Evolutionary conservation across 30 jellyfish, hydroid and myxozoan genomes (phyloP).

Genomic region (Turritopsis dohrnii): DNA sequence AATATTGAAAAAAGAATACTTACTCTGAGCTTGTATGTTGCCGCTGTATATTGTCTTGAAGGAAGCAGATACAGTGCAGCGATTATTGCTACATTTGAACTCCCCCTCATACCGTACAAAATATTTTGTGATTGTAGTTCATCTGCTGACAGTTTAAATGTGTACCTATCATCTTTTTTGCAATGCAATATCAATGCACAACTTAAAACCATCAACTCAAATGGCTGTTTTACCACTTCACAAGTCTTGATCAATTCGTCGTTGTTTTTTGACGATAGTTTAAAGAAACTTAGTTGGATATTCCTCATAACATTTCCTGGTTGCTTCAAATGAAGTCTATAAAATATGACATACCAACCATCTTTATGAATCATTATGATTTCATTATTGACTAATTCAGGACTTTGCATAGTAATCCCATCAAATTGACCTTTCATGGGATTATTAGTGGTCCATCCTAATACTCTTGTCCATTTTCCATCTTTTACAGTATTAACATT

Average conservation of each 20-base stretch:
- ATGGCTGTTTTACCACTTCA: conserved; percentile 1
- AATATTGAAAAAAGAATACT: not conserved
- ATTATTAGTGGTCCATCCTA: not conserved
- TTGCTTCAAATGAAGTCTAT: not conserved
- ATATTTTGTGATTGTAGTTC: not conserved
- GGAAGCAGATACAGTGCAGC: not conserved
- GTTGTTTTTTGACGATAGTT: not conserved
- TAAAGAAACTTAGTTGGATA: not conserved
- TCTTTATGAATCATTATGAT: not conserved
- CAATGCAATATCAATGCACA: not conserved
- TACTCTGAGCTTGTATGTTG: not conserved
- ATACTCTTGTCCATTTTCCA: conserved; percentile 6
- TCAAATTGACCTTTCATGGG: conserved; percentile 4
- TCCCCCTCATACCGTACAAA: not conserved
- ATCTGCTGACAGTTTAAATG: not conserved
- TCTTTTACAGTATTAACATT: not conserved
- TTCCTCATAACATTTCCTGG: not conserved
- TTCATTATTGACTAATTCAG: conserved; percentile 9
- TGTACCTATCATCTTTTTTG: not conserved
- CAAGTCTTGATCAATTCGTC: not conserved
- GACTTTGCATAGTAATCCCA: conserved; percentile 1
- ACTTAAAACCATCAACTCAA: not conserved
- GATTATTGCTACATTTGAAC: not conserved
- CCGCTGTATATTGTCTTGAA: conserved; percentile 4
- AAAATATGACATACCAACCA: conserved; percentile 1